A percentile compares a stretch with the other conserved stretches of the same genome.
Evolutionary conservation across 2,797 vertebrate species (phyloP).

Genomic region (Lates japonicus): DNA sequence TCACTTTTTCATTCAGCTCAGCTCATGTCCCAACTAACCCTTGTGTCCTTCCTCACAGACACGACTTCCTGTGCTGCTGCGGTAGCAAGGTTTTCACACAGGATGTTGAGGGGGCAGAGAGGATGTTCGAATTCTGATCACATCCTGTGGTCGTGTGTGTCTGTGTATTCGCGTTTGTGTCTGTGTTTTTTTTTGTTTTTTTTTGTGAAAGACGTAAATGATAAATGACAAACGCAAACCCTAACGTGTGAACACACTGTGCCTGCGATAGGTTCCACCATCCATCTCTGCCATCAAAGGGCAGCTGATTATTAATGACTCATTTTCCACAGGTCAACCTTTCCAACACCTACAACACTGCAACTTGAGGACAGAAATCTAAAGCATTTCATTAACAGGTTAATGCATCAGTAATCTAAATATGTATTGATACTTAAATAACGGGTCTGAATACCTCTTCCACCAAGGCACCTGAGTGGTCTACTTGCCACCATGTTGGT

Average conservation of each 20-base stretch:
- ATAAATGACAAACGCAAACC: constrained; percentile 31
- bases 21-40: constrained; percentile 22
- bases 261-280: constrained; percentile 19
- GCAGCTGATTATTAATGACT: constrained; percentile 30
- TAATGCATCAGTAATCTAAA: too few species aligned
- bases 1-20: constrained; percentile 37
- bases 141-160: constrained; percentile 71
- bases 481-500: too few species aligned
- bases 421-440: too few species aligned
- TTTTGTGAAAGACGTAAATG: constrained; percentile 43
- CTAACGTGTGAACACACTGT: constrained; percentile 33
- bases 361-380: neutral
- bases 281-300: constrained; percentile 1
- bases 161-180: constrained; percentile 21
- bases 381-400: neutral
- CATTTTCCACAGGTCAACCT: constrained; percentile 43
- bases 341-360: constrained; percentile 37
- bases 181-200: neutral
- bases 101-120: constrained; percentile 80
- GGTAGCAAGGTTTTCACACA: constrained; percentile 66
- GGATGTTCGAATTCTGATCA: constrained; percentile 67
- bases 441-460: too few species aligned
- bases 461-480: too few species aligned
- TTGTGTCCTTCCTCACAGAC: constrained; percentile 61
- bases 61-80: constrained; percentile 69